phyloP scores from a whole-genome alignment of 1,140 invertebrate genomes.

The Aphis gossypii region DNA sequence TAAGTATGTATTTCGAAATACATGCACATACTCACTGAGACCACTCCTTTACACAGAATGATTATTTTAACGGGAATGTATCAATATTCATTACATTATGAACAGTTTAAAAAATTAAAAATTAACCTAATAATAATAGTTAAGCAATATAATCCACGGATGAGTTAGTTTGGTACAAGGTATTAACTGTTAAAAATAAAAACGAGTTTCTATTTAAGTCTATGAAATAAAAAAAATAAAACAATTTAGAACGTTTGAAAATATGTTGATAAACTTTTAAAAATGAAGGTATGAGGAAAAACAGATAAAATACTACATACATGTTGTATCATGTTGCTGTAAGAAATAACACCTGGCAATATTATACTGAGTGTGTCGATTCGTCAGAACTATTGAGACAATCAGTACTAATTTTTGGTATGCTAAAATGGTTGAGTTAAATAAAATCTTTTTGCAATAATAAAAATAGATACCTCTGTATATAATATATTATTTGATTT shows the following conservation, averaged over 20 bases:
- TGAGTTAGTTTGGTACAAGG: background rate
- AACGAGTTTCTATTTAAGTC: background rate
- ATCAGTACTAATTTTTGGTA: background rate
- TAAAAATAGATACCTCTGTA: no score
- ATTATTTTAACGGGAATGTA: background rate
- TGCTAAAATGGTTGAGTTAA: background rate
- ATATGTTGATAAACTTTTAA: background rate
- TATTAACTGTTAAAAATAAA: background rate
- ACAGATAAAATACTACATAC: background rate
- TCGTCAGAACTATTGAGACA: background rate
- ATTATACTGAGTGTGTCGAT: background rate
- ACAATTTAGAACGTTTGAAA: background rate
- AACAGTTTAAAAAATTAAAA: background rate
- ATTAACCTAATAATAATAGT: background rate
- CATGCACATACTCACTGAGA: background rate
- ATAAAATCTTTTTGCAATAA: background rate
- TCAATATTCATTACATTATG: background rate
- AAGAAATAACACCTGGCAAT: background rate
- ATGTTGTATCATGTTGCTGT: background rate
- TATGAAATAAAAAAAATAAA: background rate
- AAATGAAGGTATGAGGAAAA: background rate
- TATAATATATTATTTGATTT: background rate
- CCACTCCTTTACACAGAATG: background rate
- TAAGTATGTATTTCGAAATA: background rate
- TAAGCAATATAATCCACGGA: background rate